Evolutionary conservation across 2,888 invertebrate species (phyloP), one percentile per base, ranked within the genome.

Genomic region (Trileptium ribeirensis): DNA sequence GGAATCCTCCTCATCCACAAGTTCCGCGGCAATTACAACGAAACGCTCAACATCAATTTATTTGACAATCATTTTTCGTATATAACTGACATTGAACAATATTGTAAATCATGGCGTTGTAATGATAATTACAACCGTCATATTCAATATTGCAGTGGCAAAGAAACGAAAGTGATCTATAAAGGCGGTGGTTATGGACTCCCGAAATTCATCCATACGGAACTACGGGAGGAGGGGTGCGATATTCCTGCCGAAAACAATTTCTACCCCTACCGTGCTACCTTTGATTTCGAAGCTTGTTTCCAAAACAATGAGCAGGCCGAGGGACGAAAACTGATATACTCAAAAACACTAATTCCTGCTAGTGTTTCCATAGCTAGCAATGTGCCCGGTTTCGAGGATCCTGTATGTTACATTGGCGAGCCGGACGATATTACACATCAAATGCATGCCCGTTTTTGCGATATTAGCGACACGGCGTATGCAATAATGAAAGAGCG

Each of bases 281-380:
- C 74, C 8, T 70, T 70, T 70, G 74, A 70, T 70, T 70, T 70
- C 31, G 74, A 70, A 36, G 74, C 74, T 70, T 31, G 37, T 70
- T 70, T 70, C 74, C 8, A 19, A 34, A 36, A 8, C n/a, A n/a
- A 8, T 19, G 19, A 70, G 15, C 8, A 15, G 8, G n/a, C 8
- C 8, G 33, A 15, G 8, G 37, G 74, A 15, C 74, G 8, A 15
- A 70, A 70, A 36, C 74, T 70, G 37, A 19, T 15, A 15, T 70
- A 34, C n/a, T 8, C n/a, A 31, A 70, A 31, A 19, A 70, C 8
- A 36, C 74, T 70, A 36, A n/a, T 70, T 19, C 74, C 74, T 15
- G 74, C 74, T 15, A 34, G 34, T 31, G 37, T 70, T 15, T 31
- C 74, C 8, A 31, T 70, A 19, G 74, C 74, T 15, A 34, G 34